A percentile compares a stretch with the other conserved stretches of the same genome.
Conservation (phyloP, 2,888 invertebrate species). For the Rambutsinella grinnellia region DNA sequence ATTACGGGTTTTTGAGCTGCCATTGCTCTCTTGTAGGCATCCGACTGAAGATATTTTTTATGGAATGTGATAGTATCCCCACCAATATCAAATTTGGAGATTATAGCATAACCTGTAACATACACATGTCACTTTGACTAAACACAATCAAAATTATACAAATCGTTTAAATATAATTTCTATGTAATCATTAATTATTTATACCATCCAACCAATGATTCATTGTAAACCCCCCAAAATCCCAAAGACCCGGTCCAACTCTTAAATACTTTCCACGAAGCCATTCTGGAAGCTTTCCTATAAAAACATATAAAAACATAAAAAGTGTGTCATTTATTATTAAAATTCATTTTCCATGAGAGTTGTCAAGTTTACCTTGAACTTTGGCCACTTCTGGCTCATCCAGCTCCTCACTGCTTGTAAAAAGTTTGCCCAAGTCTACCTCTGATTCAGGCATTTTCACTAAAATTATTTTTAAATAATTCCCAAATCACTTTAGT, state of each 20-base stretch:
- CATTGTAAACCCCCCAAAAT: conserved; percentile 68
- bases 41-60: conserved; percentile 70
- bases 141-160: too few relatives aligned
- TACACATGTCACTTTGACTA: too few relatives aligned
- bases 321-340: too few relatives aligned
- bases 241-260: conserved; percentile 72
- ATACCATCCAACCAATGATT: conserved; percentile 59
- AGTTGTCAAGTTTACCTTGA: too few relatives aligned
- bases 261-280: conserved; percentile 69
- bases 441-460: conserved; percentile 58
- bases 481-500: too few relatives aligned
- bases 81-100: conserved; percentile 70
- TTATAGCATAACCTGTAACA: conserved; percentile 70
- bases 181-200: too few relatives aligned
- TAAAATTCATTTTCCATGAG: background rate
- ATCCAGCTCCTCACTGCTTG: conserved; percentile 59
- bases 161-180: too few relatives aligned
- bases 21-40: conserved; percentile 70
- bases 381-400: conserved; percentile 58
- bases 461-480: too few relatives aligned
- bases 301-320: conserved; percentile 4
- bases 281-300: conserved; percentile 70
- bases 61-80: conserved; percentile 68
- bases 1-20: conserved; percentile 69
- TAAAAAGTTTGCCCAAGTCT: conserved; percentile 59